A percentile compares a stretch with the other conserved stretches of the same genome.
Evolutionary conservation across 2,113 vertebrate species (phyloP).

Genomic region (Anoplopoma fimbria): DNA sequence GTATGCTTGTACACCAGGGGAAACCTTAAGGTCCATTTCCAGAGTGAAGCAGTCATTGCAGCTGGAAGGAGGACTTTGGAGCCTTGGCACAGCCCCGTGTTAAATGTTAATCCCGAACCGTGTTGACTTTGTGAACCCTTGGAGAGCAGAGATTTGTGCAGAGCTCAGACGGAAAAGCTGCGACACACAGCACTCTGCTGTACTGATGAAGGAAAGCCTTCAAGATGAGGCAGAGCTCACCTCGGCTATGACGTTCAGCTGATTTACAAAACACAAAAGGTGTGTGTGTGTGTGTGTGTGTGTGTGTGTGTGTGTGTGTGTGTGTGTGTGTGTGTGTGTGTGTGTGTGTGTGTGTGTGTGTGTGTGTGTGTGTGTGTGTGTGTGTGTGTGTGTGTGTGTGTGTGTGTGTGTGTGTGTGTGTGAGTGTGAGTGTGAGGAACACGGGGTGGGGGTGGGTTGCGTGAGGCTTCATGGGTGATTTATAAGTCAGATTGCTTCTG

Average conservation of each 20-base stretch:
- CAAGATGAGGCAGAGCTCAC: neutral
- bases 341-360: neutral
- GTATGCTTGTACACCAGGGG: neutral
- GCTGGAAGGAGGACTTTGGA: conserved; percentile 48
- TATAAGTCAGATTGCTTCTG: neutral
- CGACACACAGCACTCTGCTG: neutral
- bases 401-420: neutral
- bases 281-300: conserved; percentile 4
- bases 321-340: neutral
- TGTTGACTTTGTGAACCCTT: conserved; percentile 10
- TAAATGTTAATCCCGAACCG: conserved; percentile 55
- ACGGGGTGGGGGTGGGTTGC: too few relatives aligned
- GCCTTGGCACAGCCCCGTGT: neutral
- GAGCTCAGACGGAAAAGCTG: conserved; percentile 13
- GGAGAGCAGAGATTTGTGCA: conserved; percentile 21
- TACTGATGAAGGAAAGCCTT: conserved; percentile 1
- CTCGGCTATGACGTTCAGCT: neutral
- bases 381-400: neutral
- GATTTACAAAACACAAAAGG: conserved; percentile 10
- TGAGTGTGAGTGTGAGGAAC: too few relatives aligned
- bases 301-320: neutral
- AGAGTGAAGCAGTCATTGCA: neutral
- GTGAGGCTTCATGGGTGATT: neutral
- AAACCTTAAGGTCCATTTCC: conserved; percentile 1
- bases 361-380: conserved; percentile 15